A percentile compares a stretch with the other conserved stretches of the same genome.
Conservation (phyloP, 2,113 vertebrate genomes). For the Egretta garzetta region DNA sequence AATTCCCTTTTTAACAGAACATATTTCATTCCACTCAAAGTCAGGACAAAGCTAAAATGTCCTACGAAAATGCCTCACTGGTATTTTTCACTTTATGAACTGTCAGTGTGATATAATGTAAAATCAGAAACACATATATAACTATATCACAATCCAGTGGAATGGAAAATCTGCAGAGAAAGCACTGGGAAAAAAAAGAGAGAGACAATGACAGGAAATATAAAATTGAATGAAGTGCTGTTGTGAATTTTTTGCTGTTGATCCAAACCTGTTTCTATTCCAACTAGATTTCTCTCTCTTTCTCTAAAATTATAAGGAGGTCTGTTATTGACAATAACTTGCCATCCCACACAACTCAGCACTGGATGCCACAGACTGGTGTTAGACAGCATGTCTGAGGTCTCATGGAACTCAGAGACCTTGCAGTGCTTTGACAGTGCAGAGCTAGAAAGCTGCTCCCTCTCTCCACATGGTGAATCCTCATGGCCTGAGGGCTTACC, state of each 20-base stretch:
- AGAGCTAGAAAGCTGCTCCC: background rate
- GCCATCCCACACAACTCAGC: background rate
- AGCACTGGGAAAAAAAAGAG: background rate
- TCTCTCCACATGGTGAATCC: background rate
- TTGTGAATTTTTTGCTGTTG: background rate
- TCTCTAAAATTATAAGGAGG: background rate
- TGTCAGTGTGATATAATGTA: slow-evolving; percentile 30
- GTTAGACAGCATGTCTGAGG: background rate
- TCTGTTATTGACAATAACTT: background rate
- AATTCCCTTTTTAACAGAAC: slow-evolving; percentile 19
- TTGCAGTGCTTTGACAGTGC: background rate
- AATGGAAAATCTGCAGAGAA: slow-evolving; percentile 39
- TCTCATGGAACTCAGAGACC: background rate
- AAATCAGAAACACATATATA: slow-evolving; percentile 35
- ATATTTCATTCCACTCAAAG: slow-evolving; percentile 17
- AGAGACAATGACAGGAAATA: background rate
- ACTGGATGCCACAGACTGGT: background rate
- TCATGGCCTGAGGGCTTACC: background rate
- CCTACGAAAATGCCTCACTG: slow-evolving; percentile 8
- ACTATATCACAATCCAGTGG: background rate
- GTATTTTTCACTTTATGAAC: slow-evolving; percentile 44
- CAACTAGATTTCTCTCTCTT: background rate
- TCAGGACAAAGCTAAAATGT: slow-evolving; percentile 32
- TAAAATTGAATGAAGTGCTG: background rate
- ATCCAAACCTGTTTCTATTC: background rate